A percentile compares a stretch with the other conserved stretches of the same genome.
Conservation (phyloP, 2,888 invertebrate species). For the Pyrgus malvae region DNA sequence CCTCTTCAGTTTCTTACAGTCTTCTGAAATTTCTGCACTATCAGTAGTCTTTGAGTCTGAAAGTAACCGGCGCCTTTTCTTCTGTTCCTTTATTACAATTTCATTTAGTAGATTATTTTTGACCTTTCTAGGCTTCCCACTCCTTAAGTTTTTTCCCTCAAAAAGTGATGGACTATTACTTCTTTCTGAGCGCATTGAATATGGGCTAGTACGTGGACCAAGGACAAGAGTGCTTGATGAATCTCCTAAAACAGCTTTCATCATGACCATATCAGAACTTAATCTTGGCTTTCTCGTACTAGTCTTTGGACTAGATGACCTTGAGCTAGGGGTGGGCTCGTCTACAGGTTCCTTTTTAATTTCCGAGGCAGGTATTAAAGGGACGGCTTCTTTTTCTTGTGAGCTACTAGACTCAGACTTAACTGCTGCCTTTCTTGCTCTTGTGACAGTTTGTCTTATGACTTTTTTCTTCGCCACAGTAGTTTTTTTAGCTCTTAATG, state of each 20-base stretch:
- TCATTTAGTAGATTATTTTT: slow-evolving; percentile 80
- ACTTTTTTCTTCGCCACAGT: slow-evolving; percentile 60
- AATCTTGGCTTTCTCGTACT: slow-evolving; percentile 67
- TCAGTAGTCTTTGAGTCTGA: slow-evolving; percentile 79
- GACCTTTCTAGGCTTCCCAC: slow-evolving; percentile 85
- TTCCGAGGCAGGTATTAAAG: slow-evolving; percentile 67
- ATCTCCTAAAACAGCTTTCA: slow-evolving; percentile 72
- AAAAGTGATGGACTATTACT: slow-evolving; percentile 74
- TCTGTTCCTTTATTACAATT: slow-evolving; percentile 80
- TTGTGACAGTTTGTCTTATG: slow-evolving; percentile 55
- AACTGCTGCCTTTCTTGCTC: slow-evolving; percentile 61
- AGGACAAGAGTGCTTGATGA: slow-evolving; percentile 61
- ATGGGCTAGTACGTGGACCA: slow-evolving; percentile 79
- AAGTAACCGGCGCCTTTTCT: slow-evolving; percentile 77
- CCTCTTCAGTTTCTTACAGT: slow-evolving; percentile 69
- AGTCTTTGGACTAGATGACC: slow-evolving; percentile 75
- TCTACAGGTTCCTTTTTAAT: slow-evolving; percentile 75
- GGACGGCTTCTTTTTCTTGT: slow-evolving; percentile 64
- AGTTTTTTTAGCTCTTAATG: slow-evolving; percentile 67
- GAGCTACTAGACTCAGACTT: slow-evolving; percentile 57
- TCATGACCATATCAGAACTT: slow-evolving; percentile 73
- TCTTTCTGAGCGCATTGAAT: slow-evolving; percentile 83
- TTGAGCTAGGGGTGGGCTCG: slow-evolving; percentile 63
- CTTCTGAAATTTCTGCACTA: slow-evolving; percentile 58
- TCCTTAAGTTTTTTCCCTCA: slow-evolving; percentile 82